These are phyloP conservation scores for Microcebus murinus DNA, from an alignment of 2,113 vertebrate genomes.

Conservation along the genomic window DNA sequence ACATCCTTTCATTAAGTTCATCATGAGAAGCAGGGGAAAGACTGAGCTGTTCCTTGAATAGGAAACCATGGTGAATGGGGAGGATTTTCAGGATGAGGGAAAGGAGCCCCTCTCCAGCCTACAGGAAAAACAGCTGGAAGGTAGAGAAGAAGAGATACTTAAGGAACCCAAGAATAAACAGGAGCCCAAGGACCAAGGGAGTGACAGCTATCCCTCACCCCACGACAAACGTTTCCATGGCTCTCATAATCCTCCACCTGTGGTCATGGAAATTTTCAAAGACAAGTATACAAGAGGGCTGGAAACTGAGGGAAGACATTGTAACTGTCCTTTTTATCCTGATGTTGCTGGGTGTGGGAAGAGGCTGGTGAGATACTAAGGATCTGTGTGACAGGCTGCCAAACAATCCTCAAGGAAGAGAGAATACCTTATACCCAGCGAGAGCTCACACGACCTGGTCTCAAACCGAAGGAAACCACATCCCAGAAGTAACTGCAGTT, in stretches of 20 bases:
- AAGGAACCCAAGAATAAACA: not conserved
- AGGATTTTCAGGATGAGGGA: not conserved
- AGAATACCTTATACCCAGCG: no score
- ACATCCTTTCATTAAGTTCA: not conserved
- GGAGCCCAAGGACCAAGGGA: not conserved
- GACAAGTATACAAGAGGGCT: not conserved
- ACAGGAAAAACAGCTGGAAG: not conserved
- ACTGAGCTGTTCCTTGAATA: not conserved
- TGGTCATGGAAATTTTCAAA: not conserved
- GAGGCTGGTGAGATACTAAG: not conserved
- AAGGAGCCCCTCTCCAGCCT: not conserved
- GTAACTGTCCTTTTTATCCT: not conserved
- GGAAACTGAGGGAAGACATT: not conserved
- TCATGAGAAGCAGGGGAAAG: not conserved
- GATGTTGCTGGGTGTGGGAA: rapidly evolving
- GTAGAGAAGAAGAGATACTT: not conserved
- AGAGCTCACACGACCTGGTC: not conserved
- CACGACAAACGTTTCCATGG: rapidly evolving
- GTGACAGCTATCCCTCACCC: rapidly evolving
- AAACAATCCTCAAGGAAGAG: not conserved
- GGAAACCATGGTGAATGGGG: not conserved
- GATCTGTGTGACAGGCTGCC: rapidly evolving
- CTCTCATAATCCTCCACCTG: rapidly evolving
- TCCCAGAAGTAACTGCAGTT: not conserved
- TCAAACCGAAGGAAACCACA: not conserved